These are phyloP conservation scores for Meles meles DNA, from an alignment of 2,113 vertebrate species.

Conservation along the genomic window DNA sequence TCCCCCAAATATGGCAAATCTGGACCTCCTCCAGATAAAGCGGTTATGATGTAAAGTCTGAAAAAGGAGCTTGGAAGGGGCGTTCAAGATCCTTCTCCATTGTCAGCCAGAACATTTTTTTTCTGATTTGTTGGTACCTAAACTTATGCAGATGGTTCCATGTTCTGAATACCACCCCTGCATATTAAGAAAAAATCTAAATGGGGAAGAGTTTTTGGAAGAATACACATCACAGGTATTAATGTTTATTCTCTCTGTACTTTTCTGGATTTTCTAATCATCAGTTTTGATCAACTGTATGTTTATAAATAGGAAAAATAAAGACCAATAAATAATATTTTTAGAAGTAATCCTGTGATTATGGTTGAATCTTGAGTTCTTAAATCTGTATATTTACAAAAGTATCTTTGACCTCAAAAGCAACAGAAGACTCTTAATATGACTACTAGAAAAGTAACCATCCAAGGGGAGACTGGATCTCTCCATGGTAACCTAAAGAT, in stretches of 20 bases:
- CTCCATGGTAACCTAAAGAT: background rate
- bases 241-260: background rate
- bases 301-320: background rate
- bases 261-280: background rate
- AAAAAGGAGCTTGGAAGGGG: background rate
- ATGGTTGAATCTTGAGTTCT: background rate
- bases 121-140: background rate
- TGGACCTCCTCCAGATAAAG: background rate
- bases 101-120: background rate
- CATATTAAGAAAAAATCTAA: background rate
- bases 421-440: background rate
- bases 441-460: background rate
- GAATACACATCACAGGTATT: background rate
- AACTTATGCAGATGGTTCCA: background rate
- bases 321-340: background rate
- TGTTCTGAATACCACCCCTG: background rate
- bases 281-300: background rate
- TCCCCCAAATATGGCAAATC: background rate
- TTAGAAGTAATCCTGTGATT: background rate
- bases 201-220: background rate
- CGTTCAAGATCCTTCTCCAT: background rate
- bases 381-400: background rate
- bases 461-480: background rate
- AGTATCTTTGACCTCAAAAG: background rate
- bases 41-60: background rate